Evolutionary conservation across 2,797 vertebrate genomes (phyloP).

Genomic region (Sphenopsis melanotis): DNA sequence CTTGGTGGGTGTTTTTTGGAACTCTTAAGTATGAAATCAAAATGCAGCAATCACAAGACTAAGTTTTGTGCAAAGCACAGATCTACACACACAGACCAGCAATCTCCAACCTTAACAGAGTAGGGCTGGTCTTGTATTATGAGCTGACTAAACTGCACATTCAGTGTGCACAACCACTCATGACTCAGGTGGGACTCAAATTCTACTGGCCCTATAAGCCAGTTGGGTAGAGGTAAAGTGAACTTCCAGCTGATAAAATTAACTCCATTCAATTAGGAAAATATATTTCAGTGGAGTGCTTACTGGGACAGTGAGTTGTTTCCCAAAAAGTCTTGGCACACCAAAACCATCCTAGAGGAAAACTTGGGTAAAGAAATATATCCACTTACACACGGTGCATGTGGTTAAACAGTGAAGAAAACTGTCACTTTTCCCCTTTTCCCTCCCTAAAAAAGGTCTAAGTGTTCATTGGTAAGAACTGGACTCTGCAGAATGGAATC

Average conservation of each 20-base stretch:
- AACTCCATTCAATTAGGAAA: conserved; percentile 29
- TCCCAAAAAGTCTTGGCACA: conserved; percentile 26
- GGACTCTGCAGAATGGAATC: conserved; percentile 52
- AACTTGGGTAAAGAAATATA: conserved; percentile 41
- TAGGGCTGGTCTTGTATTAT: conserved; percentile 52
- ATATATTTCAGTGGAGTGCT: conserved; percentile 32
- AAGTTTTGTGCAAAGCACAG: conserved; percentile 77
- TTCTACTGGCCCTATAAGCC: conserved; percentile 22
- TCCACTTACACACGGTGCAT: conserved; percentile 36
- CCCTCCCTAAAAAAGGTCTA: conserved; percentile 59
- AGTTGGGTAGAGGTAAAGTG: conserved; percentile 3
- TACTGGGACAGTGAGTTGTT: conserved; percentile 18
- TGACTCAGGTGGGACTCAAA: conserved; percentile 15
- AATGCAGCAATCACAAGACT: conserved; percentile 74
- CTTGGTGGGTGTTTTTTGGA: conserved; percentile 61
- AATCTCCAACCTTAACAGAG: conserved; percentile 75
- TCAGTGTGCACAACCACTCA: conserved; percentile 31
- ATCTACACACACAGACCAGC: conserved; percentile 71
- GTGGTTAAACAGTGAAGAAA: conserved; percentile 41
- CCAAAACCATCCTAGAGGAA: conserved; percentile 12
- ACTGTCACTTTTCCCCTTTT: conserved; percentile 45
- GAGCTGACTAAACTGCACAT: conserved; percentile 41
- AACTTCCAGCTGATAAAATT: conserved; percentile 26
- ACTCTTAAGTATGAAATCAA: conserved; percentile 67
- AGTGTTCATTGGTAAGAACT: conserved; percentile 35